A percentile compares a stretch with the other conserved stretches of the same genome.
These are phyloP conservation scores for Noctua fimbriata DNA, from an alignment of 2,888 invertebrate species.

Conservation along the genomic window DNA sequence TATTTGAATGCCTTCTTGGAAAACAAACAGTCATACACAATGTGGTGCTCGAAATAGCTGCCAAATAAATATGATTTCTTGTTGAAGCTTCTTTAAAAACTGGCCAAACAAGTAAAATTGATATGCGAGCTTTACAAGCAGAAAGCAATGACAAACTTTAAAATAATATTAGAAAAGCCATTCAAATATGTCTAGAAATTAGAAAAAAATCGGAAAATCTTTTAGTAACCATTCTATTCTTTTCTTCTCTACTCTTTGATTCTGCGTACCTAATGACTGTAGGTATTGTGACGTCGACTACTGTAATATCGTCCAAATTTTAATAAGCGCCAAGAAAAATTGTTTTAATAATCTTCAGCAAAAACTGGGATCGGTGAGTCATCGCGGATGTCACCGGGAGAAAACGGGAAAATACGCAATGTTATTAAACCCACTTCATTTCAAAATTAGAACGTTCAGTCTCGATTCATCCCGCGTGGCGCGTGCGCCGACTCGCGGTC, in stretches of 20 bases:
- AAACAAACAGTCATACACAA: neutral
- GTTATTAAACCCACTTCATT: conserved; percentile 88
- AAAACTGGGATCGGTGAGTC: conserved; percentile 80
- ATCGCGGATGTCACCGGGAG: conserved; percentile 79
- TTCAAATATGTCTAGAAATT: neutral
- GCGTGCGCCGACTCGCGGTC: conserved; percentile 80
- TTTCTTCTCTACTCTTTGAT: neutral
- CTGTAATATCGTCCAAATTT: conserved; percentile 45
- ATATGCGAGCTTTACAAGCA: neutral
- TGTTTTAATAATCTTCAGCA: conserved; percentile 59
- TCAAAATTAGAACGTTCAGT: conserved; percentile 89
- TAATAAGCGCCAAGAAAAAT: conserved; percentile 64
- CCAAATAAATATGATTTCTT: neutral
- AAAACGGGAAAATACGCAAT: conserved; percentile 88
- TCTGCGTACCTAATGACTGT: neutral
- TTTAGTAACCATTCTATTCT: neutral
- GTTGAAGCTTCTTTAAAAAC: neutral
- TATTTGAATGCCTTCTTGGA: conserved; percentile 9
- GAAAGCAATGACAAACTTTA: neutral
- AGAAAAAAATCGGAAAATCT: neutral
- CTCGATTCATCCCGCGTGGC: conserved; percentile 80
- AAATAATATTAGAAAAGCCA: neutral
- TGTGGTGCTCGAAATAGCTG: neutral
- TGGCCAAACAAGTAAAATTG: neutral
- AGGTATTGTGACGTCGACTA: conserved; percentile 15